These are phyloP conservation scores for Lophotis ruficrista DNA, from an alignment of 2,113 vertebrate species.

Conservation along the genomic window DNA sequence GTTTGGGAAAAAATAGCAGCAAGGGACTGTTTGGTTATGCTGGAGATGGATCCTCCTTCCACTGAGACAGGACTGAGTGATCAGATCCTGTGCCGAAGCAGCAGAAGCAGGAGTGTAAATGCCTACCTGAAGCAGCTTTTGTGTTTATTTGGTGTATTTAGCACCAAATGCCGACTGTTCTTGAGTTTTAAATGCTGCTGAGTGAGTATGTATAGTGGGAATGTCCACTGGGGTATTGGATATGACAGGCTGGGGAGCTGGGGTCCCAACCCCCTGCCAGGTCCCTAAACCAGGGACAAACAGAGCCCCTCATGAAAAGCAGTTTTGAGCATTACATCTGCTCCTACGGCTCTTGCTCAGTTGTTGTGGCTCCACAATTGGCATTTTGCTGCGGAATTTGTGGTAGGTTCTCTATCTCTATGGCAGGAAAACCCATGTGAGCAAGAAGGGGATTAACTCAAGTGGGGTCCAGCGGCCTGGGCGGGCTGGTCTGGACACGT, in stretches of 20 bases:
- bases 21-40: background rate
- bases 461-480: background rate
- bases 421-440: background rate
- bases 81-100: accelerated
- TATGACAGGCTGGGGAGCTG: background rate
- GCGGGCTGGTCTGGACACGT: background rate
- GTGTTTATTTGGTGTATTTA: background rate
- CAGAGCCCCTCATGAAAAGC: background rate
- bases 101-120: background rate
- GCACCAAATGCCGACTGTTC: accelerated
- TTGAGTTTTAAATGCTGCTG: background rate
- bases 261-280: background rate
- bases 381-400: background rate
- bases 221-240: background rate
- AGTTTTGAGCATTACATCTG: accelerated
- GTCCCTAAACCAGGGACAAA: background rate
- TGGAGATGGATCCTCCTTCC: background rate
- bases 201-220: accelerated
- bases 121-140: background rate
- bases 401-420: background rate
- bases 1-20: background rate
- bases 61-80: background rate
- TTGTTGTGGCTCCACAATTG: background rate
- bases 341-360: accelerated
- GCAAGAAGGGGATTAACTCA: background rate